Conservation (phyloP, 2,113 vertebrate species). For the Plotosus lineatus region DNA sequence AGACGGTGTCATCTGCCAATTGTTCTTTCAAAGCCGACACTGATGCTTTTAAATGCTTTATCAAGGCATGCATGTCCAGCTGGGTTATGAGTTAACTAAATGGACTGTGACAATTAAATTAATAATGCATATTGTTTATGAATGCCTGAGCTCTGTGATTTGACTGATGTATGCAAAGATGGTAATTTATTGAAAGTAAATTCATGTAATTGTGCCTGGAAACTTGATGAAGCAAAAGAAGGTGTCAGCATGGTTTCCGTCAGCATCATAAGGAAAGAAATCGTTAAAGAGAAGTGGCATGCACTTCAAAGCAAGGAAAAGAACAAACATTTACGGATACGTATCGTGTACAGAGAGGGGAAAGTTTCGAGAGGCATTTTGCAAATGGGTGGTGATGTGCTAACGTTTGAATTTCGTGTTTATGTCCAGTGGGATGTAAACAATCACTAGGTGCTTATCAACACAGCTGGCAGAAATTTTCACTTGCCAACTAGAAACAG, state of each 20-base stretch:
- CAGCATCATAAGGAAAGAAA: constrained; percentile 78
- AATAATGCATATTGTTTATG: constrained; percentile 98
- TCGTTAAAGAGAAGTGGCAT: constrained; percentile 78
- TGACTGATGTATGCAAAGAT: constrained; percentile 98
- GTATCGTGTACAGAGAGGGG: constrained; percentile 68
- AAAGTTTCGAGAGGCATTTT: constrained; percentile 73
- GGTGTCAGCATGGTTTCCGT: constrained; percentile 90
- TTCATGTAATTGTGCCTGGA: constrained; percentile 89
- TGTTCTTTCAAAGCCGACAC: constrained; percentile 72
- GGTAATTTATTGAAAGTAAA: constrained; percentile 98
- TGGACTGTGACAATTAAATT: constrained; percentile 86
- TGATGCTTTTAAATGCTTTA: constrained; percentile 79
- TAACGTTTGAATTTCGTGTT: constrained; percentile 67
- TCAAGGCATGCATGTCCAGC: constrained; percentile 79
- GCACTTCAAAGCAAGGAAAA: constrained; percentile 71
- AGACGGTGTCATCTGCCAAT: constrained; percentile 70
- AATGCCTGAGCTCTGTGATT: constrained; percentile 88
- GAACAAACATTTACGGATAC: constrained; percentile 78
- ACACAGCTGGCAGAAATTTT: constrained; percentile 70
- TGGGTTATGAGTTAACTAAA: constrained; percentile 79
- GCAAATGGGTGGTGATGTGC: constrained; percentile 71
- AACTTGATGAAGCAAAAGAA: constrained; percentile 94
- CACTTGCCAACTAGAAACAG: constrained; percentile 68
- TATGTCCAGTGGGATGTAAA: constrained; percentile 69
- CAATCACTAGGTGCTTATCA: constrained; percentile 69